Conservation (phyloP, 2,113 vertebrate species). For the Ciconia stormi region DNA sequence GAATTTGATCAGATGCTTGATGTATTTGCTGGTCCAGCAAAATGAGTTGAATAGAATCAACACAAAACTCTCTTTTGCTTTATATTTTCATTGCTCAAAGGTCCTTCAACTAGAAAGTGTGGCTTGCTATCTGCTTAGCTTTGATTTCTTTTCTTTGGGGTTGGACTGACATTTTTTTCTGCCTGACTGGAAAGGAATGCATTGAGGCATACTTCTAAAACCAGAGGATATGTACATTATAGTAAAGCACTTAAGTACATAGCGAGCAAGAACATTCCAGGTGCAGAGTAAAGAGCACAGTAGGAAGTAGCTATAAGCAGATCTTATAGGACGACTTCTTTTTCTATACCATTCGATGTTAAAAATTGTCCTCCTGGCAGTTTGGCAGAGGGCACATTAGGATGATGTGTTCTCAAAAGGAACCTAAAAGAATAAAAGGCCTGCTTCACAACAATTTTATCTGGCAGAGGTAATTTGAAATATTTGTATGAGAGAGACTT, state of each 20-base stretch:
- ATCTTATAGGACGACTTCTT: constrained; percentile 5
- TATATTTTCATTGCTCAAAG: not conserved
- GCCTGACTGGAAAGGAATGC: not conserved
- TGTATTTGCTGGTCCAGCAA: constrained; percentile 9
- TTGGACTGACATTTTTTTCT: not conserved
- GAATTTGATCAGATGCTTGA: not conserved
- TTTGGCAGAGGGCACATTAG: not conserved
- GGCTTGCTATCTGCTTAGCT: not conserved
- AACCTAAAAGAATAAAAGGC: not conserved
- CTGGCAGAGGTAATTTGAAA: not conserved
- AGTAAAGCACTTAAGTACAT: not conserved
- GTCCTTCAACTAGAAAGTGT: not conserved
- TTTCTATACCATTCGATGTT: not conserved
- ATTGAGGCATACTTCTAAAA: not conserved
- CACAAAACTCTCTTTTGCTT: not conserved
- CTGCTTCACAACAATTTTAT: not conserved
- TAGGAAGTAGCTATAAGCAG: not conserved
- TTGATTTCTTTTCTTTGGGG: constrained; percentile 1
- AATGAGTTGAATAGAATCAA: not conserved
- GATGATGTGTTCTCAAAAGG: not conserved
- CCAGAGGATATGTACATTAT: not conserved
- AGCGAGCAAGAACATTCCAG: not conserved
- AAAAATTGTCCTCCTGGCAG: not conserved
- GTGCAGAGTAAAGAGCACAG: not conserved
- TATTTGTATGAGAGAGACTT: not conserved